A percentile compares a stretch with the other conserved stretches of the same genome.
phyloP scores from a whole-genome alignment of 2,888 invertebrate genomes.

The Eugnorisma glareosa region DNA sequence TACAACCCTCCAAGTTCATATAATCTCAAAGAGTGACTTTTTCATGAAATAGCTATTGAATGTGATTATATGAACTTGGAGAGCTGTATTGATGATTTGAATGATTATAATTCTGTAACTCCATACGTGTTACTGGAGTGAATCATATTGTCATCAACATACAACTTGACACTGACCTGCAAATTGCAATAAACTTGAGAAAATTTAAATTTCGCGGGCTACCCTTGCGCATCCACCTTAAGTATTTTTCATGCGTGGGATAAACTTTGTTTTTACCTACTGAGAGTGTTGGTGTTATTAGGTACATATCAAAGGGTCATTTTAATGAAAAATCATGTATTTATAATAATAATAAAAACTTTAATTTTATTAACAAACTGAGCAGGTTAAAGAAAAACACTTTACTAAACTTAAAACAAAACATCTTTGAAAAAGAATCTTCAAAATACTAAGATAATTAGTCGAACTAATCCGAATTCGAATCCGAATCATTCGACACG shows the following conservation, averaged over 20 bases:
- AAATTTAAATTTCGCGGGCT: no score
- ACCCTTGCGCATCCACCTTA: no score
- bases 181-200: no score
- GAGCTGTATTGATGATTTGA: no score
- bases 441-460: neutral
- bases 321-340: neutral
- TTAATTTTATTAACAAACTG: constrained; percentile 4
- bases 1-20: no score
- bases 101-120: no score
- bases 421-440: neutral
- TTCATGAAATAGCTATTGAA: no score
- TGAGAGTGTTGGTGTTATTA: neutral
- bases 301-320: neutral
- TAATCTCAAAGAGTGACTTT: no score
- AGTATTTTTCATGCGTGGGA: neutral
- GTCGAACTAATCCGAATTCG: constrained; percentile 17
- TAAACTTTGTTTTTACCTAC: neutral
- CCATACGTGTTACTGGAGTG: no score
- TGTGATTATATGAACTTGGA: no score
- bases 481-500: constrained; percentile 39
- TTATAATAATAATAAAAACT: neutral
- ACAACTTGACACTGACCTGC: no score
- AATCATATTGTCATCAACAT: no score
- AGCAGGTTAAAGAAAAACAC: neutral
- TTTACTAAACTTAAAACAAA: neutral